Percentiles rank a stretch among this genome's conserved stretches.
Evolutionary conservation across 2,113 vertebrate genomes (phyloP).

Genomic region (Thunnus maccoyii): DNA sequence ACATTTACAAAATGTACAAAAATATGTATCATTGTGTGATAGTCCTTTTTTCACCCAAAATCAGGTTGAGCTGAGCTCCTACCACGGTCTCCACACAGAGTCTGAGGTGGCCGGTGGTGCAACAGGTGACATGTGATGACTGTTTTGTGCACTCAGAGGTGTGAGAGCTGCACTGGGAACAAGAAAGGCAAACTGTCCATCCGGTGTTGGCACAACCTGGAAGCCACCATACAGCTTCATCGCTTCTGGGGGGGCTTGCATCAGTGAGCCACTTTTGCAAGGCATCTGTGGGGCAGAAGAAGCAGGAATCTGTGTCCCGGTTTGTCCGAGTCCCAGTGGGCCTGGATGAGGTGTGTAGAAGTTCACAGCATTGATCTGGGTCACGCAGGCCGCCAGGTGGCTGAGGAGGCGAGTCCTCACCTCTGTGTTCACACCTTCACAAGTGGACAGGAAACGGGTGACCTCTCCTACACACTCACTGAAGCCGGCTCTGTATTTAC

Average conservation of each 20-base stretch:
- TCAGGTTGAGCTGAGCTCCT: conserved; percentile 59
- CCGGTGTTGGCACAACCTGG: conserved; percentile 91
- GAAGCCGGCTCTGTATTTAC: conserved; percentile 95
- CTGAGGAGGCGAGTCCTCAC: conserved; percentile 92
- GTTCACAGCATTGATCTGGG: conserved; percentile 91
- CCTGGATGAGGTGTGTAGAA: conserved; percentile 84
- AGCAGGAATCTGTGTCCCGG: conserved; percentile 79
- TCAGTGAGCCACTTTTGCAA: conserved; percentile 82
- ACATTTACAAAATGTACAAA: conserved; percentile 76
- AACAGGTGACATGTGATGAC: conserved; percentile 76
- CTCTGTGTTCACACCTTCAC: conserved; percentile 93
- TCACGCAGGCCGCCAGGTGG: conserved; percentile 94
- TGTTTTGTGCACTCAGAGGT: conserved; percentile 81
- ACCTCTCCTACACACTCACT: conserved; percentile 96
- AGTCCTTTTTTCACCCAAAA: conserved; percentile 26
- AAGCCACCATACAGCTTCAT: conserved; percentile 89
- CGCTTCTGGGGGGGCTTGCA: conserved; percentile 73
- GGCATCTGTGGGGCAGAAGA: conserved; percentile 79
- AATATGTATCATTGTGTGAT: conserved; percentile 25
- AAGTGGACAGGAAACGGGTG: conserved; percentile 95
- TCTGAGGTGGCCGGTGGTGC: conserved; percentile 87
- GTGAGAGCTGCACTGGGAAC: conserved; percentile 90
- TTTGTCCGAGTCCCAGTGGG: conserved; percentile 84
- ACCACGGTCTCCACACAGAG: conserved; percentile 98
- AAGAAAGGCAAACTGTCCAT: conserved; percentile 94